Base-by-base conservation (phyloP, 2,797 vertebrate genomes). In the Eulemur rubriventer region DNA sequence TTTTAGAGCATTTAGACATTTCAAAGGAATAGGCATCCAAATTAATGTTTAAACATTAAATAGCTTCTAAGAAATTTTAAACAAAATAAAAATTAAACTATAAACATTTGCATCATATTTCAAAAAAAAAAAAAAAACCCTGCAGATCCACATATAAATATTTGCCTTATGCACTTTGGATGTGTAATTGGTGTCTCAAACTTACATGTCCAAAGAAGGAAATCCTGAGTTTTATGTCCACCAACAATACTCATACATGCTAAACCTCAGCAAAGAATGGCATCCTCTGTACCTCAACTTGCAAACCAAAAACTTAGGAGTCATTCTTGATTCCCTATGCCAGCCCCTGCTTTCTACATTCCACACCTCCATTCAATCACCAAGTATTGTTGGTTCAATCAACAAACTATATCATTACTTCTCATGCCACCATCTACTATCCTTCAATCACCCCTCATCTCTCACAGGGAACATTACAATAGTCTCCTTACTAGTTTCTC, bases 41-140 rank as follows among this genome's bases (percentile, higher is more conserved):
- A 73, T 87, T 63, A 57, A 85, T 63, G 33, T 57, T 63, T 91
- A 89, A 52, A 57, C 38, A 83, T 83, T 73, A 67, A 61, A 81
- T 55, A 86, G 12, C 13, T 72, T 22, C 3, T 41, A 70, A 92
- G 28, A 83, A 67, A 18, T 30, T n/a, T 87, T 26, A 90, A 70
- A 85, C 4, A 91, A 84, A 38, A 28, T 63, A 43, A 83, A 96
- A 46, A 61, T n/a, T 14, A 48, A 91, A 61, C 22, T 59, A 41
- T 61, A 88, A 91, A 91, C 8, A 75, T 5, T 93, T 92, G 33
- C 13, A 55, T 86, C 67, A 33, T 33, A 84, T 84, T 83, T 88
- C 18, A 26, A 69, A 65, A 75, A 59, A 57, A 24, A 75, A 59
- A 57, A 24, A 55, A 65, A 26, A 59, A 26, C 10, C 57, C 24